A percentile compares a stretch with the other conserved stretches of the same genome.
Evolutionary conservation across 2,797 vertebrate species (phyloP).

Genomic region (Champsocephalus esox): DNA sequence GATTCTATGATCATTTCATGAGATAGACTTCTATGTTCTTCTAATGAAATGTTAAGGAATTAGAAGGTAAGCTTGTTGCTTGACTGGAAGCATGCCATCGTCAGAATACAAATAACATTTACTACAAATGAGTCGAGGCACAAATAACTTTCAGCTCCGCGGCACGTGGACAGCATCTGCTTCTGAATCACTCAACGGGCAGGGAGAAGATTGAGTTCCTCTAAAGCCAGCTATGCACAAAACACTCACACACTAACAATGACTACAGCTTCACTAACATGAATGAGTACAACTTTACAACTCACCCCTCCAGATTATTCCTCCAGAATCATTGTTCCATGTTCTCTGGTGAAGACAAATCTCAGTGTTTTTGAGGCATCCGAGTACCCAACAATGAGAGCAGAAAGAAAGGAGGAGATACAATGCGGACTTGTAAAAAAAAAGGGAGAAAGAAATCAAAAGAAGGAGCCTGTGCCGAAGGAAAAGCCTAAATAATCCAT

Average conservation of each 20-base stretch:
- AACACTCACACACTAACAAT: neutral
- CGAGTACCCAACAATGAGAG: slow-evolving; percentile 63
- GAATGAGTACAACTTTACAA: slow-evolving; percentile 71
- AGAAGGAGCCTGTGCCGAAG: slow-evolving; percentile 66
- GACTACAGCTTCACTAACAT: slow-evolving; percentile 9
- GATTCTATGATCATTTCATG: neutral
- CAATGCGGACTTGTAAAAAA: slow-evolving; percentile 39
- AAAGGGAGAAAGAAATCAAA: slow-evolving; percentile 52
- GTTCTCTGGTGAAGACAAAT: slow-evolving; percentile 50
- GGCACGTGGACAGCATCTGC: slow-evolving; percentile 58
- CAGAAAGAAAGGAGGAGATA: slow-evolving; percentile 37
- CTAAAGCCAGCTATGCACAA: slow-evolving; percentile 25
- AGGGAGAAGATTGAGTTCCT: slow-evolving; percentile 32
- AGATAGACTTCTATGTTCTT: neutral
- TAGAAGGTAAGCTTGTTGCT: neutral
- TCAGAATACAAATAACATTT: slow-evolving; percentile 30
- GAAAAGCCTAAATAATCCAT: slow-evolving; percentile 83
- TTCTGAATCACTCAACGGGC: slow-evolving; percentile 36
- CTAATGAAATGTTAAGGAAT: neutral
- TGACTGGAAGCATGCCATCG: slow-evolving; percentile 14
- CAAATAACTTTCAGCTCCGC: slow-evolving; percentile 64
- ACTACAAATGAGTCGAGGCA: slow-evolving; percentile 15
- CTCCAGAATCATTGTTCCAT: slow-evolving; percentile 59
- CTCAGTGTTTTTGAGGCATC: slow-evolving; percentile 46
- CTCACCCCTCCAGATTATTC: slow-evolving; percentile 73